These are phyloP conservation scores for Pipra filicauda DNA, from an alignment of 2,113 vertebrate genomes.

Conservation along the genomic window DNA sequence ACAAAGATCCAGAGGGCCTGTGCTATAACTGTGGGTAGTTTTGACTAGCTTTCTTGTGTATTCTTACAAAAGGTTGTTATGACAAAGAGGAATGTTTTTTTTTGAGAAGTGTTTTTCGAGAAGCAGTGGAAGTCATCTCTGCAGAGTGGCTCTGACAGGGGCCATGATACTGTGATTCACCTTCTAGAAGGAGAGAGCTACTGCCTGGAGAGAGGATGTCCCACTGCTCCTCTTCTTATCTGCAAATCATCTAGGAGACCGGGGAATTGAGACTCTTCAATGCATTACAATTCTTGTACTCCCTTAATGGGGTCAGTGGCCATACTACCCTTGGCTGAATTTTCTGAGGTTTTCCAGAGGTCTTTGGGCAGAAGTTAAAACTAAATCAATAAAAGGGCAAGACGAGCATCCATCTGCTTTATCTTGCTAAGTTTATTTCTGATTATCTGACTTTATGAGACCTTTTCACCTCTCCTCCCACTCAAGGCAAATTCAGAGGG, in stretches of 20 bases:
- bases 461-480: not conserved
- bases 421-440: not conserved
- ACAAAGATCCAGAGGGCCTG: not conserved
- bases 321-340: not conserved
- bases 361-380: not conserved
- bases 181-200: not conserved
- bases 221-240: not conserved
- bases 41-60: not conserved
- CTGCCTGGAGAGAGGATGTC: not conserved
- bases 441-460: not conserved
- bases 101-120: not conserved
- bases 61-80: not conserved
- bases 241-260: not conserved
- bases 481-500: not conserved
- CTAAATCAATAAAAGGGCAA: not conserved
- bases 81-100: not conserved
- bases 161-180: not conserved
- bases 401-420: not conserved
- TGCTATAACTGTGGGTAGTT: not conserved
- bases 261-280: not conserved
- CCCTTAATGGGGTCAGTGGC: not conserved
- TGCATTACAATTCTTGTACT: not conserved
- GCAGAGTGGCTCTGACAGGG: not conserved
- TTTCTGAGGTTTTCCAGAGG: not conserved
- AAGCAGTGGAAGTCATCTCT: not conserved